Conservation (phyloP, 2,113 vertebrate genomes). For the Corvus hawaiiensis region DNA sequence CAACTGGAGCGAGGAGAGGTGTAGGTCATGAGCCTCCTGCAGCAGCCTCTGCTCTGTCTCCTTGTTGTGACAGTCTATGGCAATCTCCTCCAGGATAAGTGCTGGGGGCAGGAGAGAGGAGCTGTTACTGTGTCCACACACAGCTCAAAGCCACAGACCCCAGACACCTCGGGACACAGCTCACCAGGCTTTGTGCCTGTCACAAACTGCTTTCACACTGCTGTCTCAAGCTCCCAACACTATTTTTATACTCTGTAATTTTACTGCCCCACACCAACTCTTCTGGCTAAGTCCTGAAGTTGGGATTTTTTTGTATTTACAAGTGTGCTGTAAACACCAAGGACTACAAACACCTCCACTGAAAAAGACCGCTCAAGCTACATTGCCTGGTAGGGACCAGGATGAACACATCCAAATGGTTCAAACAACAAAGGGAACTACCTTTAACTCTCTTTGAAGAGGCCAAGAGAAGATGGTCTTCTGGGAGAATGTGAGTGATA, state of each 20-base stretch:
- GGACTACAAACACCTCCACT: neutral
- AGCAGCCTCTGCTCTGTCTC: constrained; percentile 96
- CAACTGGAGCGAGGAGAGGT: constrained; percentile 95
- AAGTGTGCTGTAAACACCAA: neutral
- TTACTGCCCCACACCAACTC: neutral
- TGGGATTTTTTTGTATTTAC: neutral
- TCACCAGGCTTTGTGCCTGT: neutral
- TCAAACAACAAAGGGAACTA: neutral
- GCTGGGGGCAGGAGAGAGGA: constrained; percentile 67
- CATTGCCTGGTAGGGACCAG: neutral
- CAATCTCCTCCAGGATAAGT: constrained; percentile 97
- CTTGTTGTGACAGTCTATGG: constrained; percentile 98
- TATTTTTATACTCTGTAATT: neutral
- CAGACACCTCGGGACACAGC: neutral
- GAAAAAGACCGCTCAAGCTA: no score
- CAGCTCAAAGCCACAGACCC: neutral
- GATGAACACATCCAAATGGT: neutral
- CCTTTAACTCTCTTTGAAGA: constrained; percentile 99
- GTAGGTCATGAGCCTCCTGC: constrained; percentile 95
- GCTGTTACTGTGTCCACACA: neutral
- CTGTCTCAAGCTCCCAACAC: neutral
- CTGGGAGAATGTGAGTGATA: constrained; percentile 98
- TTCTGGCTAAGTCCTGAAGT: neutral
- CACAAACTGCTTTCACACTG: neutral
- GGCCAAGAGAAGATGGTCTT: constrained; percentile 96